These are phyloP conservation scores for Haliclystus octoradiatus DNA, from an alignment of 30 jellyfish, hydroid and myxozoan species.

Conservation along the genomic window DNA sequence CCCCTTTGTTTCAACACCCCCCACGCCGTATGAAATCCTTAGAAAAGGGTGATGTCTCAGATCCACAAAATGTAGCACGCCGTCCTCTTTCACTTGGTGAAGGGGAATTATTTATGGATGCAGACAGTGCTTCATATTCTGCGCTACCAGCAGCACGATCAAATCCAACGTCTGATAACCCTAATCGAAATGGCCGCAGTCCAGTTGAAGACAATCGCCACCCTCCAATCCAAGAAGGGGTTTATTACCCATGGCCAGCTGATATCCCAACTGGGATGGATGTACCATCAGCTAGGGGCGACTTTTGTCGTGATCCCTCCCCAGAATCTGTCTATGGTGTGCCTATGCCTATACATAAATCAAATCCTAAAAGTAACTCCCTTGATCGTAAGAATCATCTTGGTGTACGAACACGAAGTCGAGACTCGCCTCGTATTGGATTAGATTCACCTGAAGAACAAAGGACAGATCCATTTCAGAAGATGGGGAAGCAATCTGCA, in stretches of 20 bases:
- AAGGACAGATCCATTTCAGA: not conserved
- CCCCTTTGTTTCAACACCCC: constrained; percentile 8
- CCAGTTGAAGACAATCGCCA: not conserved
- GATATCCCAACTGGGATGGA: constrained; percentile 10
- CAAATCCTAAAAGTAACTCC: not conserved
- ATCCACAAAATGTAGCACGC: not conserved
- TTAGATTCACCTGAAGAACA: no score
- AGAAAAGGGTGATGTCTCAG: constrained; percentile 1
- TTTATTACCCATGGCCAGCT: constrained; percentile 19
- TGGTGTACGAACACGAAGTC: not conserved
- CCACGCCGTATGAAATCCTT: constrained; percentile 14
- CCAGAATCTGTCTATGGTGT: not conserved
- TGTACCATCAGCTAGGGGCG: not conserved
- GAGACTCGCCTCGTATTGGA: not conserved
- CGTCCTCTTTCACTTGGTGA: not conserved
- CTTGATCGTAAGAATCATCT: not conserved
- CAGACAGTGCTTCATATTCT: not conserved
- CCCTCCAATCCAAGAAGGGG: not conserved
- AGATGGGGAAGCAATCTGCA: not conserved
- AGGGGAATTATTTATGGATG: not conserved
- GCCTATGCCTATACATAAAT: not conserved
- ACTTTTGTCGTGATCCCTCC: not conserved
- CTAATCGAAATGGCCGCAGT: constrained; percentile 22
- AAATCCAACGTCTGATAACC: not conserved
- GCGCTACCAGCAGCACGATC: not conserved